Percentiles rank a stretch among this genome's conserved stretches.
Evolutionary conservation across 1,140 invertebrate species (phyloP).

Genomic region (Latrodectus geometricus): DNA sequence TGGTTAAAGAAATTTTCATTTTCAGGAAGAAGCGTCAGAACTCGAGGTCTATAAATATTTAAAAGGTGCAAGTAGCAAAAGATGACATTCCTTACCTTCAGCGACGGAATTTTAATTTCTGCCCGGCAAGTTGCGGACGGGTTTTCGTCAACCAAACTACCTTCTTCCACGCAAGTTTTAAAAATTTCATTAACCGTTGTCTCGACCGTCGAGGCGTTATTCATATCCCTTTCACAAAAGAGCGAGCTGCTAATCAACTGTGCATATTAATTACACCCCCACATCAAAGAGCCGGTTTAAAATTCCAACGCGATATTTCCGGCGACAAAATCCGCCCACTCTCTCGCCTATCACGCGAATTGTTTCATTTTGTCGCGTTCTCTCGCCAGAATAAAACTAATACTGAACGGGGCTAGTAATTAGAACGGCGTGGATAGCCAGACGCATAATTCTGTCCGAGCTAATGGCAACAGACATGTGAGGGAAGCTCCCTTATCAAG

Average conservation of each 20-base stretch:
- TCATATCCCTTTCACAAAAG: background rate
- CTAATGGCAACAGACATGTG: background rate
- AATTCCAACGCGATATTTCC: background rate
- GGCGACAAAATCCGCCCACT: background rate
- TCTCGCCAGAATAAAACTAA: too few relatives aligned
- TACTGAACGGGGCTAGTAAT: too few relatives aligned
- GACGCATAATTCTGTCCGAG: background rate
- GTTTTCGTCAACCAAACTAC: background rate
- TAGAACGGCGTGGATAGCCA: background rate
- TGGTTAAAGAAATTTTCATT: background rate
- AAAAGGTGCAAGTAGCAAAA: background rate
- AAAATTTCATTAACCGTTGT: slow-evolving; percentile 26
- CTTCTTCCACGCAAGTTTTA: slow-evolving; percentile 1
- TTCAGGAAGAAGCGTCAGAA: background rate
- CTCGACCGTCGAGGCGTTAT: background rate
- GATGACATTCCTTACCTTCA: slow-evolving; percentile 14
- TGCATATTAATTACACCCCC: background rate
- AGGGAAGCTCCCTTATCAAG: background rate
- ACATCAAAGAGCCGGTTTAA: background rate
- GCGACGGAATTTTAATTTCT: slow-evolving; percentile 38
- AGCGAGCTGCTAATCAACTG: background rate
- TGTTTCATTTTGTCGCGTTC: too few relatives aligned
- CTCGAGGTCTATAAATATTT: background rate
- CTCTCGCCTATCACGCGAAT: background rate
- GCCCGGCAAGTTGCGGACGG: background rate